Percentiles rank a stretch among this genome's conserved stretches.
phyloP scores from a whole-genome alignment of 1,140 invertebrate species.

The Stenopsyche tienmushanensis region DNA sequence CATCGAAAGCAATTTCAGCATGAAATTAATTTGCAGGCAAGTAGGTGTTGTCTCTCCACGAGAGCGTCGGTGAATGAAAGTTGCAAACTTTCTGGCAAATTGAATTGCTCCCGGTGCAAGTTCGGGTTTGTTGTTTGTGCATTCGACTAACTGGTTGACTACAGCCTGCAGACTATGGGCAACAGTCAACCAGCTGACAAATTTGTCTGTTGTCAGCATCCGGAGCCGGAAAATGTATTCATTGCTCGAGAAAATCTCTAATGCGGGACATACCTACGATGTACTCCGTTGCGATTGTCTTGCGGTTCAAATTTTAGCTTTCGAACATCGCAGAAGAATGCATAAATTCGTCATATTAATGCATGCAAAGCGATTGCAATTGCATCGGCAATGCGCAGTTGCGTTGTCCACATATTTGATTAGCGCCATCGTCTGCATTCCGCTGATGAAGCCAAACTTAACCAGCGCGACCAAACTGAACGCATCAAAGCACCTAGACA shows the following conservation, averaged over 20 bases:
- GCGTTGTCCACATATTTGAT: no score
- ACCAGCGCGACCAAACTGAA: no score
- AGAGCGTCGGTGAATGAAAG: slow-evolving; percentile 10
- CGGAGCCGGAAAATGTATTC: slow-evolving; percentile 35
- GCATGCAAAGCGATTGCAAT: no score
- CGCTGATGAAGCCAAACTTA: no score
- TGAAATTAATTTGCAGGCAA: neutral
- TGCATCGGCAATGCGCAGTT: no score
- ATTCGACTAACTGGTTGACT: slow-evolving; percentile 20
- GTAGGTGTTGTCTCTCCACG: neutral
- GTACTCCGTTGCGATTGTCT: neutral
- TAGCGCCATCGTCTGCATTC: no score
- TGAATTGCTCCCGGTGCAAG: slow-evolving; percentile 30
- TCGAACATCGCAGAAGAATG: neutral
- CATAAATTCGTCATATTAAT: no score
- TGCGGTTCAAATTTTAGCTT: neutral
- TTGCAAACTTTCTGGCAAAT: slow-evolving; percentile 29
- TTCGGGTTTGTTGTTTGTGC: slow-evolving; percentile 35
- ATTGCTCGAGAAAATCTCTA: slow-evolving; percentile 34
- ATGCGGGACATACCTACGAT: slow-evolving; percentile 2
- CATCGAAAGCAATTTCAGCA: no score
- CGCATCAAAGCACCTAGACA: no score
- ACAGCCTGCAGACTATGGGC: slow-evolving; percentile 1
- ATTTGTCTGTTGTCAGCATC: slow-evolving; percentile 33
- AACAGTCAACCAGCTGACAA: slow-evolving; percentile 11